These are phyloP conservation scores for Parazoanthus swiftii DNA, from an alignment of 92 coral and sea anemone species.

Conservation along the genomic window DNA sequence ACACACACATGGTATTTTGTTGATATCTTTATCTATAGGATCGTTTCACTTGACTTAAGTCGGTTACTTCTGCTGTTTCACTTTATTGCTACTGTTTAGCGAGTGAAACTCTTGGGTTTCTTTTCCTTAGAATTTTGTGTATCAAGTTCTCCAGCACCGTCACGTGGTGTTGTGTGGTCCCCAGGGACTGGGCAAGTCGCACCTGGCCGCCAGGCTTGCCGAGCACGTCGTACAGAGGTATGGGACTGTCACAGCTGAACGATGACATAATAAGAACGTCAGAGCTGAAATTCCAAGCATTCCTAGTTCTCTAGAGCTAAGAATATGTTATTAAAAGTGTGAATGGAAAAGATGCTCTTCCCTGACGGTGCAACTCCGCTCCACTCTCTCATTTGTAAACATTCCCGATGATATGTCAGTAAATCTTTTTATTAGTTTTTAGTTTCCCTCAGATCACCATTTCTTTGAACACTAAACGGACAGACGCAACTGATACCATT, in stretches of 20 bases:
- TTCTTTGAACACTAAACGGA: no score
- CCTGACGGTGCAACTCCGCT: no score
- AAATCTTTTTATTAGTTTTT: no score
- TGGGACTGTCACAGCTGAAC: not conserved
- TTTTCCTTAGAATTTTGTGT: slow-evolving; percentile 55
- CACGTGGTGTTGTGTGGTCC: slow-evolving; percentile 78
- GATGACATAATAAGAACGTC: not conserved
- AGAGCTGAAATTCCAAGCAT: not conserved
- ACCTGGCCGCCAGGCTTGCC: slow-evolving; percentile 74
- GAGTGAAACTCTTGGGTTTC: not conserved
- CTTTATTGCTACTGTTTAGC: not conserved
- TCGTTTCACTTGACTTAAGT: no score
- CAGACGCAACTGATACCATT: no score
- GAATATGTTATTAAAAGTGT: not conserved
- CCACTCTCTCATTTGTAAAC: no score
- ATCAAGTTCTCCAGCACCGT: slow-evolving; percentile 77
- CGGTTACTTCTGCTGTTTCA: not conserved
- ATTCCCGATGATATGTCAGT: no score
- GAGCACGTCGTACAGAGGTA: slow-evolving; percentile 85
- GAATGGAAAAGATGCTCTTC: no score
- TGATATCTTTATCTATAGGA: no score
- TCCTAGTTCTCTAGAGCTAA: not conserved
- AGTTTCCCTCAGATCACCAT: no score
- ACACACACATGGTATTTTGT: no score
- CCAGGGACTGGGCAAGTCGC: slow-evolving; percentile 75